Conservation (phyloP, 1,140 invertebrate species). For the Heliconius himera region DNA sequence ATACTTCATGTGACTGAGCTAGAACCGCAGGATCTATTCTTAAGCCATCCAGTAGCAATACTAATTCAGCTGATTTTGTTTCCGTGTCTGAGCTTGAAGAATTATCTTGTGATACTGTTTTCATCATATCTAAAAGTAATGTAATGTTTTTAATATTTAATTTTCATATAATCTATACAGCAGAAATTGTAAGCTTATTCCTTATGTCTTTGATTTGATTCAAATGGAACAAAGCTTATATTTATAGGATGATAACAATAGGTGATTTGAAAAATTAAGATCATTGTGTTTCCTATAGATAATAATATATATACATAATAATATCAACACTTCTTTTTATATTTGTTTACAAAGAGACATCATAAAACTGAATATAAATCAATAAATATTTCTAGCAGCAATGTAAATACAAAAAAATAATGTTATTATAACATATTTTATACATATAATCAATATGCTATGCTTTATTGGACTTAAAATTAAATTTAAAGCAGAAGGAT, state of each 20-base stretch:
- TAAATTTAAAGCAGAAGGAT: background rate
- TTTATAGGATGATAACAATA: too few species aligned
- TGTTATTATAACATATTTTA: too few species aligned
- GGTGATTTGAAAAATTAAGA: too few species aligned
- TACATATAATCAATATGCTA: too few species aligned
- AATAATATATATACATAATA: too few species aligned
- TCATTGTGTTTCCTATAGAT: too few species aligned
- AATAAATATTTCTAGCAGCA: background rate
- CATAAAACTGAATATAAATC: background rate
- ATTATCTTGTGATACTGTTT: conserved; percentile 68
- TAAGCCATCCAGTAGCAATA: conserved; percentile 69
- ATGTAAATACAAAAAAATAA: conserved; percentile 5
- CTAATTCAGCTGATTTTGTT: conserved; percentile 69
- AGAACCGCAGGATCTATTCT: conserved; percentile 66
- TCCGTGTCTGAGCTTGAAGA: conserved; percentile 57
- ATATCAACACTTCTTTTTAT: background rate
- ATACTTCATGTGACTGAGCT: conserved; percentile 62
- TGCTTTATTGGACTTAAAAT: background rate
- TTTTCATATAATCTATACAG: background rate
- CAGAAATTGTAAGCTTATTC: background rate
- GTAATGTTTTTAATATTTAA: conserved; percentile 22
- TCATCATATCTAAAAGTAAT: conserved; percentile 72
- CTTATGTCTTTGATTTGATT: background rate
- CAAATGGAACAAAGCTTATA: background rate
- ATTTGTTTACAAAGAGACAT: background rate